These are phyloP conservation scores for Pseudococcus jackbeardsleyi DNA, from an alignment of 2,888 invertebrate species.

Conservation along the genomic window DNA sequence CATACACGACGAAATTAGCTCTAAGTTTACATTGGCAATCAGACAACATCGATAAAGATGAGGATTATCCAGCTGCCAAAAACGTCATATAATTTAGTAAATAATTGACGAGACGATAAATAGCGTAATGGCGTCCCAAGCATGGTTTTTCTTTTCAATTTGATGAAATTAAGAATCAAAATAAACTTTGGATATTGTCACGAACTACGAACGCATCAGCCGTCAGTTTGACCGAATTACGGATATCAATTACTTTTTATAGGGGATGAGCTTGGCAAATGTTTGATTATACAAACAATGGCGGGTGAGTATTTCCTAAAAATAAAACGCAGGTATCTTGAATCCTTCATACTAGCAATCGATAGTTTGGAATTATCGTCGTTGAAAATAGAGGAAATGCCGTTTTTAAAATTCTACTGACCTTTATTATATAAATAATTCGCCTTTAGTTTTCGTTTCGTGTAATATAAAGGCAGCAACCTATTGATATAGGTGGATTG, in stretches of 20 bases:
- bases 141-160: background rate
- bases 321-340: constrained; percentile 3
- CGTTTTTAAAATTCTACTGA: constrained; percentile 10
- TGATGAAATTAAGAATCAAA: constrained; percentile 25
- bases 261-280: constrained; percentile 36
- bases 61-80: background rate
- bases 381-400: constrained; percentile 18
- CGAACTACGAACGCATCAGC: background rate
- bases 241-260: constrained; percentile 27
- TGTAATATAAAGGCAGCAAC: constrained; percentile 1
- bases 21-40: constrained; percentile 30
- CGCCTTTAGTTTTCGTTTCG: constrained; percentile 3
- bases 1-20: background rate
- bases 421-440: constrained; percentile 10
- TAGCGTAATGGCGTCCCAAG: background rate
- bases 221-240: constrained; percentile 12
- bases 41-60: constrained; percentile 4
- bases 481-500: background rate
- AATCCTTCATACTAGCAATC: constrained; percentile 31
- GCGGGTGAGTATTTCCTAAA: background rate
- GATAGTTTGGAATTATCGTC: constrained; percentile 21
- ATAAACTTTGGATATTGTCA: constrained; percentile 17
- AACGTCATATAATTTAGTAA: background rate
- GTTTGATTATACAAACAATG: constrained; percentile 43
- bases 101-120: background rate